Evolutionary conservation across 2,888 invertebrate genomes (phyloP).

Genomic region (Lycophotia porphyrea): DNA sequence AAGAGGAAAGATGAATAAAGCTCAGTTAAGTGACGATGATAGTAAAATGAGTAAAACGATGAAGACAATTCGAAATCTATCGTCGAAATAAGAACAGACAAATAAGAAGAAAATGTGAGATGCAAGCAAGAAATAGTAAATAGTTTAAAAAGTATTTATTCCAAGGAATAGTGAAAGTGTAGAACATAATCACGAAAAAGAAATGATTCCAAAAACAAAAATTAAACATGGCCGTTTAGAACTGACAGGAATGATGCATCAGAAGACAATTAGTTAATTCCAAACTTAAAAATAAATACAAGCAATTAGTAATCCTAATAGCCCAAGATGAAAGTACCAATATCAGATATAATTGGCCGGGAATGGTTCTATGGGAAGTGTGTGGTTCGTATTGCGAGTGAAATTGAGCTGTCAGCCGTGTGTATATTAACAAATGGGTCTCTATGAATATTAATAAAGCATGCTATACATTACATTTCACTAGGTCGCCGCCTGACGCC

Average conservation of each 20-base stretch:
- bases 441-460: constrained; percentile 88
- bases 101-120: neutral
- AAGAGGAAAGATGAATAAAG: neutral
- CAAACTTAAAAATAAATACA: constrained; percentile 53
- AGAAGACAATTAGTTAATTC: constrained; percentile 55
- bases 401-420: constrained; percentile 88
- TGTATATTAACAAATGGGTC: constrained; percentile 87
- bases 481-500: constrained; percentile 67
- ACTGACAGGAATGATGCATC: constrained; percentile 52
- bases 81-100: neutral
- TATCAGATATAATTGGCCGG: constrained; percentile 74
- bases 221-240: constrained; percentile 31
- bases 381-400: constrained; percentile 76
- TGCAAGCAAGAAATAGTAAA: neutral
- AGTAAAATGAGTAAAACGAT: neutral
- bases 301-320: constrained; percentile 64
- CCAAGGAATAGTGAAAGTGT: constrained; percentile 38
- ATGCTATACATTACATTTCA: constrained; percentile 76
- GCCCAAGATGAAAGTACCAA: constrained; percentile 61
- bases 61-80: neutral
- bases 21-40: neutral
- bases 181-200: neutral
- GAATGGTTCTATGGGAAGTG: constrained; percentile 70
- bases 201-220: constrained; percentile 40
- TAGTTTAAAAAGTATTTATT: neutral